Evolutionary conservation across 2,888 invertebrate species (phyloP), one percentile per base, ranked within the genome.

Genomic region (Agrotis ipsilon): DNA sequence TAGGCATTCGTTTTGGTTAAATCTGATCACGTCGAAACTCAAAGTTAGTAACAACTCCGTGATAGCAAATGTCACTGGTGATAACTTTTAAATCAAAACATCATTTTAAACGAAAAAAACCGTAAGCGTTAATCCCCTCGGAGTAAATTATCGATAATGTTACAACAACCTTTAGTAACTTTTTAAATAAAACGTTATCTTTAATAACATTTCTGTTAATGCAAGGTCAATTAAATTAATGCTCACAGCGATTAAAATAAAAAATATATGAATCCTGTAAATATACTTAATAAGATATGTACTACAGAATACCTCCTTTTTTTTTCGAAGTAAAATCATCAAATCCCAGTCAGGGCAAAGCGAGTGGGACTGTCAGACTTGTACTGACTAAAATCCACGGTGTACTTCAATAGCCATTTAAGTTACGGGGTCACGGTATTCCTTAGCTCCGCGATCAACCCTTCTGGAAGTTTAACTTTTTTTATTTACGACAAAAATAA

Each of bases 1-100:
- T 14, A n/a, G n/a, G n/a, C n/a, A 19, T 19, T 2, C 49, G 45
- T 58, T 2, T 16, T 0, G 6, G 2, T 2, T 48, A 43, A 60
- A 54, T 27, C 48, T 27, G 39, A 18, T 60, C 48, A 68, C 21
- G 60, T 69, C 32, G 9, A n/a, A 19, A 19, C 14, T 0, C 6
- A 13, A 16, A n/a, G 48, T 19, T 64, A 52, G n/a, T 43, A 43
- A 43, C 16, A 3, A 48, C 21, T 49, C 21, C 13, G 14, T 48
- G 55, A 74, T 52, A 62, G 51, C 51, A 61, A 74, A 67, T 61
- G 67, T 66, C 66, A 72, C 5, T 13, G 3, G 0, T 39, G 57
- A 61, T 61, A 61, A 72, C 45, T 19, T 72, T 49, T 27, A 14
- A 45, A 48, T 57, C 18, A 51, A 66, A 65, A 60, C 49, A 27